These are phyloP conservation scores for Cetonia aurata DNA, from an alignment of 2,888 invertebrate species.

Conservation along the genomic window DNA sequence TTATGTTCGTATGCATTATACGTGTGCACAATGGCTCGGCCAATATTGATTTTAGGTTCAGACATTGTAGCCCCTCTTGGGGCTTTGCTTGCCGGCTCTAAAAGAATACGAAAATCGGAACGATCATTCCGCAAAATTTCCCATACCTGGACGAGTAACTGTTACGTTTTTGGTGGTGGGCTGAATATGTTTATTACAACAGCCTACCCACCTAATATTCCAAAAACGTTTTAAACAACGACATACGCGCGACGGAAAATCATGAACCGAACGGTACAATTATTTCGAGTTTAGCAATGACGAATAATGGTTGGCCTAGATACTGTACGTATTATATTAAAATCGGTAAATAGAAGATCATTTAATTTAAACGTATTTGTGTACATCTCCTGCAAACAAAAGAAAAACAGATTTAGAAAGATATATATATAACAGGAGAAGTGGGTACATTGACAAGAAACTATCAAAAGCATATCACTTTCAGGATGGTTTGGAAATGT, in stretches of 20 bases:
- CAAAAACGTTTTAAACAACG: constrained; percentile 38
- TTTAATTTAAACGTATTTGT: too few relatives aligned
- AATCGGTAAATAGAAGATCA: background rate
- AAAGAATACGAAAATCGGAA: too few relatives aligned
- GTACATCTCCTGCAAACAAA: too few relatives aligned
- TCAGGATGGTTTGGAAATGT: too few relatives aligned
- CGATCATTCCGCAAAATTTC: too few relatives aligned
- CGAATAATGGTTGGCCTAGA: background rate
- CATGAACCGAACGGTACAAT: constrained; percentile 37
- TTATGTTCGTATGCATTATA: background rate
- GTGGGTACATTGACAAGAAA: too few relatives aligned
- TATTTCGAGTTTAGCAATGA: background rate
- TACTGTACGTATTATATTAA: too few relatives aligned
- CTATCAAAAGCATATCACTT: too few relatives aligned
- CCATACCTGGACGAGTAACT: background rate
- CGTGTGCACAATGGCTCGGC: background rate
- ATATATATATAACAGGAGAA: too few relatives aligned
- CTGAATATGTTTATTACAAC: constrained; percentile 28
- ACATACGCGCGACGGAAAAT: constrained; percentile 39
- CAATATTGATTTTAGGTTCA: constrained; percentile 14
- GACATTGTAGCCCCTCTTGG: background rate
- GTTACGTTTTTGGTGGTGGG: background rate
- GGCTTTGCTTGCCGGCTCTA: too few relatives aligned
- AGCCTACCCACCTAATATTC: constrained; percentile 43
- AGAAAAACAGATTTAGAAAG: too few relatives aligned